Conservation (phyloP, 2,888 invertebrate genomes). For the Trilocha varians region DNA sequence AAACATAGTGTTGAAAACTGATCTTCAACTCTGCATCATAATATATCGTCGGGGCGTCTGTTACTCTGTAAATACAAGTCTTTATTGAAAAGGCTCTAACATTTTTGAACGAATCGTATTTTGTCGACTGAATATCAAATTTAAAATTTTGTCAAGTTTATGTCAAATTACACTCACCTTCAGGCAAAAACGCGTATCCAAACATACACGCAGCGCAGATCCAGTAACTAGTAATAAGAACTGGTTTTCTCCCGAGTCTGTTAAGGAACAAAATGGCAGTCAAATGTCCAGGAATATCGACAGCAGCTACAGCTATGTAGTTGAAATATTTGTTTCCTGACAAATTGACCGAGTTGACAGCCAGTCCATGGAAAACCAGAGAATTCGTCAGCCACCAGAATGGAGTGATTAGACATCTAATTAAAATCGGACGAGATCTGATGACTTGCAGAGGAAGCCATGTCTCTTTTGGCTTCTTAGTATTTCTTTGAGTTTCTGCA, state of each 20-base stretch:
- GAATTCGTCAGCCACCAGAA: constrained; percentile 77
- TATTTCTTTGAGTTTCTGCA: constrained; percentile 32
- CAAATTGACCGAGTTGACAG: constrained; percentile 75
- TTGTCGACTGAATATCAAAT: no score
- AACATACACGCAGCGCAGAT: constrained; percentile 73
- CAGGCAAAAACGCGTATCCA: constrained; percentile 68
- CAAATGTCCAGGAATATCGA: constrained; percentile 80
- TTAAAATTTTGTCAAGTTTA: no score
- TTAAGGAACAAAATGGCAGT: constrained; percentile 73
- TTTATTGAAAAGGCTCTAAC: no score
- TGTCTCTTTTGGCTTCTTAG: constrained; percentile 27
- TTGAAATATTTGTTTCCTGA: constrained; percentile 76
- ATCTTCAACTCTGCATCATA: no score
- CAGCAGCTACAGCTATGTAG: constrained; percentile 72
- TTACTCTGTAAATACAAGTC: no score
- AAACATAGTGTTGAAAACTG: no score
- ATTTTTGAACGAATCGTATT: no score
- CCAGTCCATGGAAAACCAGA: constrained; percentile 77
- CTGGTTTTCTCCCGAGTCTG: constrained; percentile 71
- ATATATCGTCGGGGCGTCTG: no score
- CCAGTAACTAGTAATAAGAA: constrained; percentile 70
- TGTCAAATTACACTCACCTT: constrained; percentile 54
- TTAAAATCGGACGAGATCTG: constrained; percentile 32
- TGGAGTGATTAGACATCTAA: constrained; percentile 38
- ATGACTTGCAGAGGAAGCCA: constrained; percentile 45